phyloP scores from a whole-genome alignment of 2,888 invertebrate species.

The Orgyia antiqua region DNA sequence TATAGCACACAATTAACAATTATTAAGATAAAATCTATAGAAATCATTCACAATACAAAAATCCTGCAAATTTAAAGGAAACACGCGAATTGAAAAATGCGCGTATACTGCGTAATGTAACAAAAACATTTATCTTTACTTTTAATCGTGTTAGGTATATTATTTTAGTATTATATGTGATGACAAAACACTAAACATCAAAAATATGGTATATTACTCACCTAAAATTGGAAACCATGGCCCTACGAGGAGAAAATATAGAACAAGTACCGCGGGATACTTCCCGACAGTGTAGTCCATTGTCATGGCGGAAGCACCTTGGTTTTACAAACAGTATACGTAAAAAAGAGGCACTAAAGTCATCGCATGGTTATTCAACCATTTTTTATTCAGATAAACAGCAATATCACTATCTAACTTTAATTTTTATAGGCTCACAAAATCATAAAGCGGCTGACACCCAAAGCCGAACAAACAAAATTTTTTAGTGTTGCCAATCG shows the following conservation, averaged over 20 bases:
- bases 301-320: conserved; percentile 71
- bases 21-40: too few species aligned
- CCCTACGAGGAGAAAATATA: conserved; percentile 66
- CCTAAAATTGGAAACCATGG: conserved; percentile 60
- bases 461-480: conserved; percentile 77
- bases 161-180: too few species aligned
- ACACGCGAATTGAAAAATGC: conserved; percentile 36
- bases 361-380: conserved; percentile 57
- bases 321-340: conserved; percentile 54
- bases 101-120: conserved; percentile 16
- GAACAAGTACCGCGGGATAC: conserved; percentile 57
- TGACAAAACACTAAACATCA: too few species aligned
- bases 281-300: conserved; percentile 61
- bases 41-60: too few species aligned
- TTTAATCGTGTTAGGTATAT: too few species aligned
- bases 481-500: conserved; percentile 37
- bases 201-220: conserved; percentile 43
- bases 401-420: conserved; percentile 54
- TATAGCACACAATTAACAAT: too few species aligned
- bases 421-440: conserved; percentile 58
- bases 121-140: conserved; percentile 23
- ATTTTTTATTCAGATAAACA: conserved; percentile 55
- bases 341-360: conserved; percentile 42
- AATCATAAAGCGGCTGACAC: conserved; percentile 71
- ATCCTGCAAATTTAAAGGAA: conserved; percentile 31